Evolutionary conservation across 2,888 invertebrate genomes (phyloP).

Genomic region (Achlya flavicornis): DNA sequence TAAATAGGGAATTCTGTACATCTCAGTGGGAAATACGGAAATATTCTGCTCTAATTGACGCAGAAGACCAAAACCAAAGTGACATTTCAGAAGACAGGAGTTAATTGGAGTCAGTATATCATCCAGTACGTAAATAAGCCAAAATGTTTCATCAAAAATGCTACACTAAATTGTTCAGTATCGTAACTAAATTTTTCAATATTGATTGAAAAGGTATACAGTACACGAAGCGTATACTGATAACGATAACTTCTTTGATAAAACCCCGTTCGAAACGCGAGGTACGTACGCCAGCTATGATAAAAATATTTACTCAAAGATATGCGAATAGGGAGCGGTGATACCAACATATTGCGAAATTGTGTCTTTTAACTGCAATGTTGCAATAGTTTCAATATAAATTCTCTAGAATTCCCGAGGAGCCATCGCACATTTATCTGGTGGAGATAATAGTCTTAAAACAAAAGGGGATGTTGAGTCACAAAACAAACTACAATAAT

Average conservation of each 20-base stretch:
- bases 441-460: not conserved
- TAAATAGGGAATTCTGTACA: not conserved
- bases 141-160: not conserved
- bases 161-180: not conserved
- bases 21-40: not conserved
- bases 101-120: too few species aligned
- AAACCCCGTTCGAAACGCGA: conserved; percentile 2
- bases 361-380: conserved; percentile 5
- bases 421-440: not conserved
- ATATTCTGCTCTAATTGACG: too few species aligned
- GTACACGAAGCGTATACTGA: conserved; percentile 2
- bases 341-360: conserved; percentile 13
- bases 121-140: too few species aligned
- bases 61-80: too few species aligned
- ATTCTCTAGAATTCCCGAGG: not conserved
- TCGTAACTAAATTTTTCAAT: not conserved
- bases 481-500: not conserved
- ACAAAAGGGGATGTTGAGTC: not conserved
- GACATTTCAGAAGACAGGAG: too few species aligned
- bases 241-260: conserved; percentile 12
- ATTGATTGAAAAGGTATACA: not conserved
- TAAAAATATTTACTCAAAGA: conserved; percentile 16
- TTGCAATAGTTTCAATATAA: conserved; percentile 10
- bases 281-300: conserved; percentile 3
- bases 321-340: conserved; percentile 12